Conservation (phyloP, 1,140 invertebrate genomes). For the Apis cerana region DNA sequence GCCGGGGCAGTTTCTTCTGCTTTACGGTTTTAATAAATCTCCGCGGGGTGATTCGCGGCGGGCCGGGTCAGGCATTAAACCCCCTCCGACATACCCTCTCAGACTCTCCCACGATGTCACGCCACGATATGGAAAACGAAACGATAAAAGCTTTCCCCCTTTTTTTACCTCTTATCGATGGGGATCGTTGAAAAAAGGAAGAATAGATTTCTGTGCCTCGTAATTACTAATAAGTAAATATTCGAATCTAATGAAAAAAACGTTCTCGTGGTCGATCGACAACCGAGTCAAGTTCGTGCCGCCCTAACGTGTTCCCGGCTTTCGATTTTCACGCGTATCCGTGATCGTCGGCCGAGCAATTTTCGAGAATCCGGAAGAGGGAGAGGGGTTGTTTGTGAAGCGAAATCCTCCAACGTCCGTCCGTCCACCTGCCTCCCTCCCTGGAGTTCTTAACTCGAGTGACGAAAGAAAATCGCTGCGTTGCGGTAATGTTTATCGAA, state of each 20-base stretch:
- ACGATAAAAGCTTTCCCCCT: slow-evolving; percentile 32
- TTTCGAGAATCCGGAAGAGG: slow-evolving; percentile 56
- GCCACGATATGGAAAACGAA: slow-evolving; percentile 52
- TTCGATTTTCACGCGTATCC: slow-evolving; percentile 49
- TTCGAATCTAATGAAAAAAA: too few relatives aligned
- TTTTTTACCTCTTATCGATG: neutral
- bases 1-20: slow-evolving; percentile 75
- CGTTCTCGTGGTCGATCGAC: too few relatives aligned
- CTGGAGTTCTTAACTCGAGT: slow-evolving; percentile 55
- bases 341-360: slow-evolving; percentile 63
- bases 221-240: too few relatives aligned
- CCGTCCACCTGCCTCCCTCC: neutral
- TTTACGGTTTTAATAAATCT: slow-evolving; percentile 81
- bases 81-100: slow-evolving; percentile 55
- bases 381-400: slow-evolving; percentile 64
- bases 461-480: slow-evolving; percentile 68
- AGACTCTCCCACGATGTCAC: slow-evolving; percentile 28
- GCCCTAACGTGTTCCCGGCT: slow-evolving; percentile 55
- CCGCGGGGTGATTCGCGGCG: slow-evolving; percentile 77
- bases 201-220: too few relatives aligned
- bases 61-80: slow-evolving; percentile 76
- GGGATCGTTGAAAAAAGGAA: neutral
- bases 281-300: slow-evolving; percentile 60
- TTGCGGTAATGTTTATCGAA: slow-evolving; percentile 74
- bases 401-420: slow-evolving; percentile 58